Evolutionary conservation across 1,140 invertebrate species (phyloP).

Genomic region (Melanaphis sacchari): DNA sequence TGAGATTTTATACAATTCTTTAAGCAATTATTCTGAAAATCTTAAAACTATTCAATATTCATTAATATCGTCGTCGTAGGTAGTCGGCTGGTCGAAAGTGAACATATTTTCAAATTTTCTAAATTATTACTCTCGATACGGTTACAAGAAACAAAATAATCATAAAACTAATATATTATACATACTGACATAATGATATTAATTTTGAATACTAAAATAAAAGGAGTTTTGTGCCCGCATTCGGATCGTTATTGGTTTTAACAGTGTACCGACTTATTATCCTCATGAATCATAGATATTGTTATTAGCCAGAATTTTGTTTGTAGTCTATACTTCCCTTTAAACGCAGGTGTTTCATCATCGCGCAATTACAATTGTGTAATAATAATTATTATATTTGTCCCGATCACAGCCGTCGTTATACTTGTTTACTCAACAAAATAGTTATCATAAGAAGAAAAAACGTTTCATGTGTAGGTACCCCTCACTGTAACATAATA

Average conservation of each 20-base stretch:
- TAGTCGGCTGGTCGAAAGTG: neutral
- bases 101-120: neutral
- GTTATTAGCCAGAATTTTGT: neutral
- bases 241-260: neutral
- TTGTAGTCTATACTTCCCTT: neutral
- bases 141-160: no score
- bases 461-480: neutral
- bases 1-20: neutral
- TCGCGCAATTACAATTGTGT: neutral
- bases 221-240: neutral
- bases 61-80: no score
- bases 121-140: neutral
- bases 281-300: neutral
- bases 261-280: neutral
- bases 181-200: neutral
- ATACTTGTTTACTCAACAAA: conserved; percentile 1
- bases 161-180: no score
- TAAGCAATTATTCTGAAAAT: neutral
- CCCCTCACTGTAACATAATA: neutral
- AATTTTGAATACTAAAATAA: neutral
- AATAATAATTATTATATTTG: neutral
- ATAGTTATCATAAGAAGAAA: conserved; percentile 7
- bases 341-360: neutral
- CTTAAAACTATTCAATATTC: neutral
- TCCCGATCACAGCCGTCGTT: neutral